Evolutionary conservation across 2,888 invertebrate species (phyloP), one percentile per base, ranked within the genome.

Genomic region (Sphecodes monilicornis): DNA sequence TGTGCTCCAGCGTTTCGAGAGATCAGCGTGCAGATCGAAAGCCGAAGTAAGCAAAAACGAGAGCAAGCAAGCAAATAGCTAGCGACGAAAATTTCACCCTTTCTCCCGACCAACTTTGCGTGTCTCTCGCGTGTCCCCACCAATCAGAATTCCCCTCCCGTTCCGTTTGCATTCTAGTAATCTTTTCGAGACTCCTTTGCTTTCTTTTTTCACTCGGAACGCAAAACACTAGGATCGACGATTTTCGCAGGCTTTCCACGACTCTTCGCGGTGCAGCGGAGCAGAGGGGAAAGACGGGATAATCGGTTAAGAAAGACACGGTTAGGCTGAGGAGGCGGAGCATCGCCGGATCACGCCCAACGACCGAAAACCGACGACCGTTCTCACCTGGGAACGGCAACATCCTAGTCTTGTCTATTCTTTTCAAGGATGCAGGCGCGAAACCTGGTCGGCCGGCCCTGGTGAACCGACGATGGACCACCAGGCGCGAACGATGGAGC

Each of bases 351-450:
- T 66, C 46, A 70, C 71, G 43, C 71, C 41, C 75, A 26, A 43
- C 43, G 66, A 36, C 36, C 66, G 36, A 36, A 32, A 36, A n/a
- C 66, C 36, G 66, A 50, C 83, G 73, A 84, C 80, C 75, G 77
- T 87, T 84, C 81, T 80, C 77, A 71, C 68, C 80, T 82, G 87
- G 90, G 90, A 88, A 75, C 66, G 78, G 13, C 39, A 16, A 4
- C 13, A 22, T 46, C 83, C 50, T 54, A 29, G 43, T 73, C 46
- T 85, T 88, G 68, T 90, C 86, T 90, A 22, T 66, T 88, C 89
- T 88, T 64, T 89, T 89, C 90, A 91, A 91, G 89, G 91, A 89
- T 85, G 91, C 91, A 91, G 90, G 90, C 89, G 89, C 90, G 90
- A 87, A 85, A 76, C 76, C 77, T 82, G 86, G 69, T 90, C 81